phyloP scores from a whole-genome alignment of 2,113 vertebrate genomes.

The Symphodus melops region DNA sequence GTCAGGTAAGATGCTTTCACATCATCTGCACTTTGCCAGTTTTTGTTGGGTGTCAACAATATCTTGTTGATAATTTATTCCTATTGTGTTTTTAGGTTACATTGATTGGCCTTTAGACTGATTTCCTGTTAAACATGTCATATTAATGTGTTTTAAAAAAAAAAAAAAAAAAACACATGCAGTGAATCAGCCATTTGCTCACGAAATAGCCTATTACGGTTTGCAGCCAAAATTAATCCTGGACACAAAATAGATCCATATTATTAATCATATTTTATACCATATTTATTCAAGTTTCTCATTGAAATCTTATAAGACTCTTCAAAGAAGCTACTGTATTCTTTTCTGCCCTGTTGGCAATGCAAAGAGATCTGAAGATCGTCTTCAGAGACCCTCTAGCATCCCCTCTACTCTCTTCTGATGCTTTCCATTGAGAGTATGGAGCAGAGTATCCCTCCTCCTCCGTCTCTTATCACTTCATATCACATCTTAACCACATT shows the following conservation, averaged over 20 bases:
- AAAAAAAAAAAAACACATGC: too few species aligned
- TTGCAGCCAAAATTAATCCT: neutral
- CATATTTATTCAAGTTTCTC: neutral
- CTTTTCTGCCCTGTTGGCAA: conserved; percentile 7
- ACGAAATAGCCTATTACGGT: neutral
- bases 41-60: neutral
- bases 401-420: neutral
- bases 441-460: conserved; percentile 16
- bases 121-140: neutral
- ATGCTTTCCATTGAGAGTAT: conserved; percentile 14
- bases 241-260: neutral
- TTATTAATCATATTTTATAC: neutral
- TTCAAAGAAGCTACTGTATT: neutral
- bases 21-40: neutral
- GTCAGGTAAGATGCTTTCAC: conserved; percentile 80
- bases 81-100: neutral
- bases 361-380: conserved; percentile 2
- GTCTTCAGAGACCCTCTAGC: conserved; percentile 1
- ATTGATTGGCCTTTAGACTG: neutral
- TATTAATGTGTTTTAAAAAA: too few species aligned
- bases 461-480: conserved; percentile 49
- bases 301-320: conserved; percentile 1
- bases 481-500: conserved; percentile 63
- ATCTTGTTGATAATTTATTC: neutral
- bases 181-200: too few species aligned